phyloP scores from a whole-genome alignment of 2,888 invertebrate genomes.

The Mechanitis messenoides region DNA sequence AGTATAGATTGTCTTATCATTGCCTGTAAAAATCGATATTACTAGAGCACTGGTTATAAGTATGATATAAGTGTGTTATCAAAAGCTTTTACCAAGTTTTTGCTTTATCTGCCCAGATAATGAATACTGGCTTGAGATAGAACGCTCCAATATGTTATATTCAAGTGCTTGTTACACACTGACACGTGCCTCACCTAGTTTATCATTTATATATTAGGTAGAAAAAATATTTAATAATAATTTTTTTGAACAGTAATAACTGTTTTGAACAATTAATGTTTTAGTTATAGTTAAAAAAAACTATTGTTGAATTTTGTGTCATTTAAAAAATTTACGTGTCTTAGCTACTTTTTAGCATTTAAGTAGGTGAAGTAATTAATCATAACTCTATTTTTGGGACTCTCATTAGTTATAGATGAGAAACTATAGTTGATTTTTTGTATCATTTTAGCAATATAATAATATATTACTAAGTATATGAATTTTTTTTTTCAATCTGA shows the following conservation, averaged over 20 bases:
- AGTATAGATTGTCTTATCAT: neutral
- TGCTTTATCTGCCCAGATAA: constrained; percentile 64
- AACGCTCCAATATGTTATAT: constrained; percentile 58
- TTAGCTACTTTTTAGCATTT: too few species aligned
- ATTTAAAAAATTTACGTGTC: too few species aligned
- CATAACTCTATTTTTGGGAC: too few species aligned
- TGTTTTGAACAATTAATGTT: too few species aligned
- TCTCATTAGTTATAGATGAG: constrained; percentile 3
- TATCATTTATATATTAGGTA: neutral
- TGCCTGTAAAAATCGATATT: constrained; percentile 20
- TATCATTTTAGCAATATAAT: too few species aligned
- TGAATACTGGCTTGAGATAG: constrained; percentile 70
- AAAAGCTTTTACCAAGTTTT: constrained; percentile 61
- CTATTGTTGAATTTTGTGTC: too few species aligned
- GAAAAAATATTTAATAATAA: too few species aligned
- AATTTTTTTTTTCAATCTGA: constrained; percentile 17
- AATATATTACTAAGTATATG: too few species aligned
- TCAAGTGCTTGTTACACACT: constrained; percentile 59
- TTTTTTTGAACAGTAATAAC: too few species aligned
- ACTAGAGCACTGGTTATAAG: constrained; percentile 23
- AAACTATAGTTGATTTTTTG: constrained; percentile 10
- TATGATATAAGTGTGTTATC: constrained; percentile 59
- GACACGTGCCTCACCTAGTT: constrained; percentile 22
- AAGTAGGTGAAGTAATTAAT: too few species aligned
- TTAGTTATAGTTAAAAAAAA: too few species aligned